phyloP scores from a whole-genome alignment of 2,113 vertebrate genomes.

The Taxidea taxus region DNA sequence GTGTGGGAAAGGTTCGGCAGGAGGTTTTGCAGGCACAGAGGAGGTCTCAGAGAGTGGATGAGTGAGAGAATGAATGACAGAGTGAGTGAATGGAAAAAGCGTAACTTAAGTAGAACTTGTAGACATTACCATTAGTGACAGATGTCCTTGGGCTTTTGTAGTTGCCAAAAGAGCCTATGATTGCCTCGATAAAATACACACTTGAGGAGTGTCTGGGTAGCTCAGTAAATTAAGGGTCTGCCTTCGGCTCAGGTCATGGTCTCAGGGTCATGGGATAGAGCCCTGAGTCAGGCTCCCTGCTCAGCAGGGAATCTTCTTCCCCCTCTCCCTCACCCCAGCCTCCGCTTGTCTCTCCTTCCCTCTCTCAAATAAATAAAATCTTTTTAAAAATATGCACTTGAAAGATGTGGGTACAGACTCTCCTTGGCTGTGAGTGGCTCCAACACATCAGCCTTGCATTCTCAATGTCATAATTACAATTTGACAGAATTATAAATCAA shows the following conservation, averaged over 20 bases:
- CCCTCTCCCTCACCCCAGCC: background rate
- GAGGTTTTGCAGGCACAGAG: background rate
- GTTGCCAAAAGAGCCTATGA: background rate
- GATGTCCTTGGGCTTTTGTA: background rate
- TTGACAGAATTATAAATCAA: constrained; percentile 11
- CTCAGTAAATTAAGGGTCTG: background rate
- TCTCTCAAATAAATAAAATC: background rate
- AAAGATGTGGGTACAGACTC: background rate
- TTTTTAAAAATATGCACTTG: background rate
- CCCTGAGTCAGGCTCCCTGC: background rate
- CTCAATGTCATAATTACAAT: background rate
- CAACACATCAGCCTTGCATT: background rate
- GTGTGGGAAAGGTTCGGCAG: background rate
- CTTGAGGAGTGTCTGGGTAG: background rate
- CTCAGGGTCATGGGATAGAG: background rate
- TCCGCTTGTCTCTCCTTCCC: background rate
- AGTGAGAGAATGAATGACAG: background rate
- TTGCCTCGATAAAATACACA: background rate
- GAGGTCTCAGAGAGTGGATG: background rate
- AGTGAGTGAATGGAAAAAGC: background rate
- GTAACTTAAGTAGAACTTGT: background rate
- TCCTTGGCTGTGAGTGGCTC: background rate
- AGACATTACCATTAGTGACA: background rate
- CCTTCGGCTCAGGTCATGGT: background rate
- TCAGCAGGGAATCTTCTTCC: background rate